Base-by-base conservation (phyloP, 2,113 vertebrate species). In the Oryzias melastigma region DNA sequence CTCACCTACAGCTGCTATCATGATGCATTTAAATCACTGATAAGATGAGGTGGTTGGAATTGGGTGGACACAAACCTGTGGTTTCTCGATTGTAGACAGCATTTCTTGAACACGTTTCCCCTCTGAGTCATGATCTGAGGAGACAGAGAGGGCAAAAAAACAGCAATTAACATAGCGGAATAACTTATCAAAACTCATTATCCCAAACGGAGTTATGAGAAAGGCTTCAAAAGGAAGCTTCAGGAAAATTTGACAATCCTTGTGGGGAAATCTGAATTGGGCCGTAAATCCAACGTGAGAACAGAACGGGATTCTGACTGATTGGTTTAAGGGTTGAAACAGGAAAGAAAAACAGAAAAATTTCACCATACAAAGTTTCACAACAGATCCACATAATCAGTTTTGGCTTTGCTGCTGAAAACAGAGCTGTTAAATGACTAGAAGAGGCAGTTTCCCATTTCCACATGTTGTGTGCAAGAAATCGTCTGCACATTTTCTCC, bases 51-150 rank as follows among this genome's bases (percentile, higher is more conserved):
- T 3, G 35, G 10, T 12, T 35, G 10, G 35, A 35, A 35, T 12
- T 35, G 22, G 42, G 24, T 18, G 74, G 73, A 53, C 80, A 94
- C 95, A 54, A 89, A 97, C 96, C 95, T 96, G 95, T 88, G 95
- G 95, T 84, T 96, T 98, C 85, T 98, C 96, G 84, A 98, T 96
- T 87, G 94, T 91, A 67, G 95, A 97, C 87, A 98, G 93, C 91
- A 97, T 86, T 82, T 98, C 96, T 89, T 97, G 95, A 85, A 96
- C 90, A 48, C 94, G 93, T 86, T 98, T 98, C 59, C 92, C 91
- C 89, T 98, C 96, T 59, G 93, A 92, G 82, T 98, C 96, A 81
- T 95, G 96, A 84, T 98, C 96, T 98, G 91, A 46, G 75, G 54
- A 60, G 86, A 16, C 27, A 77, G 46, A 54, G 17, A 58, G 35